A percentile compares a stretch with the other conserved stretches of the same genome.
phyloP scores from a whole-genome alignment of 2,797 vertebrate genomes.

The Spinus olivaceus region DNA sequence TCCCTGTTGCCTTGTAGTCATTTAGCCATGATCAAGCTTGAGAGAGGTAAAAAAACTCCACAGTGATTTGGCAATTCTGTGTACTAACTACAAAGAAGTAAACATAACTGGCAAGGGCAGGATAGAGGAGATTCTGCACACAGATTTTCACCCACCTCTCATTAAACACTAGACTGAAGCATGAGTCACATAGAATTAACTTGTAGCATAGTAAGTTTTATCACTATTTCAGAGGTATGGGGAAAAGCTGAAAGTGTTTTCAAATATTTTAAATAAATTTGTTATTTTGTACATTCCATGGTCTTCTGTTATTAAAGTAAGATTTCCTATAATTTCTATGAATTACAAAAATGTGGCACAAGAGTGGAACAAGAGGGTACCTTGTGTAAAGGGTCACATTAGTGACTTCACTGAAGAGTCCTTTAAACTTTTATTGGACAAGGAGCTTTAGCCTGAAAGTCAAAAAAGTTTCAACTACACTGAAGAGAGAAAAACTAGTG shows the following conservation, averaged over 20 bases:
- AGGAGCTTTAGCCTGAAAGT: neutral
- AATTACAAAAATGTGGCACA: neutral
- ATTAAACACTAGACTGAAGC: neutral
- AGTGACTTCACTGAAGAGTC: neutral
- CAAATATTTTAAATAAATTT: neutral
- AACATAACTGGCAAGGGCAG: neutral
- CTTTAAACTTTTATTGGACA: neutral
- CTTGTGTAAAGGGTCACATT: neutral
- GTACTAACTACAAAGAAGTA: neutral
- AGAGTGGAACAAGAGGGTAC: neutral
- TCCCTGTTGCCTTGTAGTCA: neutral
- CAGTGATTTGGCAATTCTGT: neutral
- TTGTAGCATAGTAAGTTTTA: neutral
- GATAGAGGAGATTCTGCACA: neutral
- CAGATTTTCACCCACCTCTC: neutral
- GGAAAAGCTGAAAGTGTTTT: fast-evolving
- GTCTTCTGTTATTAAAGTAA: neutral
- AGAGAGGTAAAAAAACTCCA: neutral
- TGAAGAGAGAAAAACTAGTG: neutral
- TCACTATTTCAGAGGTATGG: neutral
- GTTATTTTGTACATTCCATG: neutral
- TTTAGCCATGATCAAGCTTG: neutral
- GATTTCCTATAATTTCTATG: neutral
- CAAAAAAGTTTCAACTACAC: neutral
- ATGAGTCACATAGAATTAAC: neutral